These are phyloP conservation scores for Phodopus roborovskii DNA, from an alignment of 2,113 vertebrate genomes.

Conservation along the genomic window DNA sequence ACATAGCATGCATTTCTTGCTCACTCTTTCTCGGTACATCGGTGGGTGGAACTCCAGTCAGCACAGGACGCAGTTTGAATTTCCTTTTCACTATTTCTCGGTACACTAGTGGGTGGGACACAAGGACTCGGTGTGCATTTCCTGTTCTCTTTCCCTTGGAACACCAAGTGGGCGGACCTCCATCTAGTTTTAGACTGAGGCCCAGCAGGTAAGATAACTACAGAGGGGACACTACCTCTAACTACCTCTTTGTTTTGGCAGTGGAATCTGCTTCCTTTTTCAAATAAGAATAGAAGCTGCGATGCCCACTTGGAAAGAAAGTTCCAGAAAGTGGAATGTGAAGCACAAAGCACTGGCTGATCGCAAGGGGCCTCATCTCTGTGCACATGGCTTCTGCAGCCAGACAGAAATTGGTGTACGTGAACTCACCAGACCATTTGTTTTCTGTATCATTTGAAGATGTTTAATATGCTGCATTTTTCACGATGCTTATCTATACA, in stretches of 20 bases:
- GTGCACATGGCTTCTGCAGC: fast-evolving
- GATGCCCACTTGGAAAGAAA: neutral
- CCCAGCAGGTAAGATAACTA: fast-evolving
- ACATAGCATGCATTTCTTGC: neutral
- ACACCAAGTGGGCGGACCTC: neutral
- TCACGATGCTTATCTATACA: fast-evolving
- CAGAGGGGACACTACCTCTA: neutral
- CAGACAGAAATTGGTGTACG: fast-evolving
- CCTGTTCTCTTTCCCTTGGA: neutral
- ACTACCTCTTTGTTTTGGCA: neutral
- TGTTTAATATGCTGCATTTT: neutral
- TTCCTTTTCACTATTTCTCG: neutral
- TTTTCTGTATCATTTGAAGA: neutral
- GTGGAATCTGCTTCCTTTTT: neutral
- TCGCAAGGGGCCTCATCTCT: neutral
- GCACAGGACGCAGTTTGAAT: neutral
- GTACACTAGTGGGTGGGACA: neutral
- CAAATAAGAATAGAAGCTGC: too few relatives aligned
- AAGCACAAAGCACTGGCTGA: too few relatives aligned
- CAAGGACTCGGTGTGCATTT: neutral
- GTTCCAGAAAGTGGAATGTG: neutral
- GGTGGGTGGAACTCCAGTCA: neutral
- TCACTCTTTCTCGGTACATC: neutral
- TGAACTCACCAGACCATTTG: too few relatives aligned
- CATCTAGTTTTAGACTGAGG: fast-evolving